These are phyloP conservation scores for Engraulis encrasicolus DNA, from an alignment of 2,113 vertebrate genomes.

Conservation along the genomic window DNA sequence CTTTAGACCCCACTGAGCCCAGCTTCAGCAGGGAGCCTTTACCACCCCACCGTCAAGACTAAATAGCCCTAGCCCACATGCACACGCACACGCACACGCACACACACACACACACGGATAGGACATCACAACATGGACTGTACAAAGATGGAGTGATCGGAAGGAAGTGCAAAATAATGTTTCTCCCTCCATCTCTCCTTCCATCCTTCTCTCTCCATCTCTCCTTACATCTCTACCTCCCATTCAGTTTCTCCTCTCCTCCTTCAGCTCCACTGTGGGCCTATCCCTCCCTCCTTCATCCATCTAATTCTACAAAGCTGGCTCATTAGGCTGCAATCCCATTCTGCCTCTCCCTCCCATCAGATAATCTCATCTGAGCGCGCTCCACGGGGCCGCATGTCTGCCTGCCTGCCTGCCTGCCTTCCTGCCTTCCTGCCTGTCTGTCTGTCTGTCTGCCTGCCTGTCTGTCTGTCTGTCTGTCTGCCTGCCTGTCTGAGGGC, in stretches of 20 bases:
- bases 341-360: conserved; percentile 41
- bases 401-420: background rate
- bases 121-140: background rate
- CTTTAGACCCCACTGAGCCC: conserved; percentile 21
- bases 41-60: background rate
- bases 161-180: background rate
- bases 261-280: too few species aligned
- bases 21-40: conserved; percentile 3
- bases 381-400: too few species aligned
- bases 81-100: too few species aligned
- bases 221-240: background rate
- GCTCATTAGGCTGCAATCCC: too few species aligned
- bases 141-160: background rate
- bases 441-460: conserved; percentile 1
- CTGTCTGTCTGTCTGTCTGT: background rate
- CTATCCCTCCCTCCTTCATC: too few species aligned
- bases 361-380: conserved; percentile 51
- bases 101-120: too few species aligned
- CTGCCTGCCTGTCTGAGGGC: background rate
- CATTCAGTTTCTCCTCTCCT: too few species aligned
- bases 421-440: too few species aligned
- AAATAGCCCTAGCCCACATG: background rate
- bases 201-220: background rate
- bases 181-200: background rate
- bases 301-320: too few species aligned